Percentiles rank a stretch among this genome's conserved stretches.
Evolutionary conservation across 2,888 invertebrate species (phyloP).

Genomic region (Pristionchus exspectatus): DNA sequence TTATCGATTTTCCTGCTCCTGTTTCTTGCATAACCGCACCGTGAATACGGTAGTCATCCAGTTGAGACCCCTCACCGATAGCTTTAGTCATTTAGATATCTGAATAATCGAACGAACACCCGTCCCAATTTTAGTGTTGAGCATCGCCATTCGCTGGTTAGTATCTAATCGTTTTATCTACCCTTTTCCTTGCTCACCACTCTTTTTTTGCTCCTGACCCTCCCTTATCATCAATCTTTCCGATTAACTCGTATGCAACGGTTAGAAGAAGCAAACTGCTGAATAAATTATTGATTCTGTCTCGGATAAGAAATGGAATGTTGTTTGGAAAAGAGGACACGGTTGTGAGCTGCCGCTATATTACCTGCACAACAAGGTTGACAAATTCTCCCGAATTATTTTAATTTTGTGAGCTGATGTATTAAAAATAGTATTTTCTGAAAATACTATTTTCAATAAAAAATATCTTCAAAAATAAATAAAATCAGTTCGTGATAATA

Average conservation of each 20-base stretch:
- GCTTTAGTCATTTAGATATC: conserved; percentile 27
- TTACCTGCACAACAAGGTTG: too few species aligned
- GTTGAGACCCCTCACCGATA: conserved; percentile 16
- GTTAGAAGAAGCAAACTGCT: neutral
- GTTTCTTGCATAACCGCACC: neutral
- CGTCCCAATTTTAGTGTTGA: neutral
- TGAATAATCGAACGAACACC: conserved; percentile 8
- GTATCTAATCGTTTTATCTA: conserved; percentile 25
- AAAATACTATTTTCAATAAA: too few species aligned
- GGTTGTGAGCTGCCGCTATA: too few species aligned
- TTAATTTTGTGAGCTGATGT: too few species aligned
- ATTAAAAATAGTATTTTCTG: too few species aligned
- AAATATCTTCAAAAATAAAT: too few species aligned
- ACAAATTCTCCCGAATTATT: too few species aligned
- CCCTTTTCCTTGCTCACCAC: neutral
- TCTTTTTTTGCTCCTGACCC: neutral
- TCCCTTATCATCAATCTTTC: neutral
- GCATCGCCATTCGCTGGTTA: neutral
- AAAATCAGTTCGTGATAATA: too few species aligned
- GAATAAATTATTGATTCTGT: conserved; percentile 34
- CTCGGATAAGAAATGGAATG: too few species aligned
- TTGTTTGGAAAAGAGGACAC: too few species aligned
- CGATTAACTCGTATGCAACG: conserved; percentile 22
- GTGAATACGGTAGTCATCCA: conserved; percentile 40
- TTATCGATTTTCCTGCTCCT: neutral